Percentiles rank a stretch among this genome's conserved stretches.
phyloP scores from a whole-genome alignment of 2,113 vertebrate species.

The Eublepharis macularius region DNA sequence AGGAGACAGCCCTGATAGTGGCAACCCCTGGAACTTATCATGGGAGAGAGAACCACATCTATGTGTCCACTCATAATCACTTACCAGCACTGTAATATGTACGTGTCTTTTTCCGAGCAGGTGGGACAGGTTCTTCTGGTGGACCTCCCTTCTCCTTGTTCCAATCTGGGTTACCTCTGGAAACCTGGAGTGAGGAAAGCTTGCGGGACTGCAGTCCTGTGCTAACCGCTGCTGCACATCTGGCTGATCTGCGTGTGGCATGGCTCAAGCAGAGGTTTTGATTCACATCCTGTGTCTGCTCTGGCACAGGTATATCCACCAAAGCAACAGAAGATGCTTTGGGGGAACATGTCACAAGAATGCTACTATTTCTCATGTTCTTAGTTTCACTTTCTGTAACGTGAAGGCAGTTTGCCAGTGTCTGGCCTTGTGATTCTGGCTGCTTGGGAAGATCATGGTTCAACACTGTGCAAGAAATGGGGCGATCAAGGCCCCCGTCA shows the following conservation, averaged over 20 bases:
- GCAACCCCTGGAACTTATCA: not conserved
- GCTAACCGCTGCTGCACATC: conserved; percentile 44
- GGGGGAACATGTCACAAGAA: accelerated
- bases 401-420: not conserved
- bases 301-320: conserved; percentile 28
- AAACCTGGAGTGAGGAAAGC: conserved; percentile 35
- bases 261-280: conserved; percentile 67
- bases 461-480: not conserved
- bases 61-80: not conserved
- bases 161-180: conserved; percentile 51
- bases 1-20: not conserved
- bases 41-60: not conserved
- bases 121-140: conserved; percentile 38
- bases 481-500: accelerated
- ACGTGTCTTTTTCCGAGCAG: conserved; percentile 86
- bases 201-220: conserved; percentile 42
- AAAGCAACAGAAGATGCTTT: not conserved
- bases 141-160: conserved; percentile 53
- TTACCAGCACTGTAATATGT: conserved; percentile 90
- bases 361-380: not conserved
- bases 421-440: not conserved
- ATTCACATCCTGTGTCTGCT: conserved; percentile 56
- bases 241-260: conserved; percentile 64
- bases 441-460: not conserved
- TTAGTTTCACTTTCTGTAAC: conserved; percentile 10